A percentile compares a stretch with the other conserved stretches of the same genome.
Conservation (phyloP, 2,797 vertebrate species). For the Distichodus sexfasciatus region DNA sequence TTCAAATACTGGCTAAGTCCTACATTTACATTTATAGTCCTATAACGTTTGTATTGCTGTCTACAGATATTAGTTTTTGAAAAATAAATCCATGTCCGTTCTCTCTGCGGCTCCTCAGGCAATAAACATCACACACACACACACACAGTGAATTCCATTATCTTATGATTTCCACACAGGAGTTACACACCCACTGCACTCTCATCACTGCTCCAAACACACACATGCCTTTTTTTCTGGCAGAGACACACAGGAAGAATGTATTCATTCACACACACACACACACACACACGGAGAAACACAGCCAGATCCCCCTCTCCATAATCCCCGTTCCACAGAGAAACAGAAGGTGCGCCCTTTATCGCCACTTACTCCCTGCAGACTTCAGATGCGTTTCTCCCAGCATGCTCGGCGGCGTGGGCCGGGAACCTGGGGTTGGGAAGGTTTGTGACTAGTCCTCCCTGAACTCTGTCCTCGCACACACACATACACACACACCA, state of each 20-base stretch:
- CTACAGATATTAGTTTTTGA: too few relatives aligned
- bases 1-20: too few relatives aligned
- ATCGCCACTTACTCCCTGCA: conserved; percentile 36
- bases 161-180: background rate
- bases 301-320: conserved; percentile 26
- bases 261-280: conserved; percentile 21
- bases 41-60: background rate
- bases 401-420: background rate
- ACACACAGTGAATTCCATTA: conserved; percentile 1
- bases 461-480: too few relatives aligned
- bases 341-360: conserved; percentile 49
- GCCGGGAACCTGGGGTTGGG: conserved; percentile 9
- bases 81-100: too few relatives aligned
- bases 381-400: conserved; percentile 28
- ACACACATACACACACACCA: conserved; percentile 25
- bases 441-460: conserved; percentile 27
- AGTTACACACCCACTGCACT: conserved; percentile 1
- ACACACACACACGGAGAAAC: conserved; percentile 10
- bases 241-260: conserved; percentile 33
- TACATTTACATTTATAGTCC: background rate
- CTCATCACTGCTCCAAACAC: conserved; percentile 8
- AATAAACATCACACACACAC: background rate
- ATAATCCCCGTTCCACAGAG: conserved; percentile 25
- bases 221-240: conserved; percentile 16
- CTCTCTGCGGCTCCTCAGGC: background rate